phyloP scores from a whole-genome alignment of 2,797 vertebrate genomes.

The Toxotes lorentzi region DNA sequence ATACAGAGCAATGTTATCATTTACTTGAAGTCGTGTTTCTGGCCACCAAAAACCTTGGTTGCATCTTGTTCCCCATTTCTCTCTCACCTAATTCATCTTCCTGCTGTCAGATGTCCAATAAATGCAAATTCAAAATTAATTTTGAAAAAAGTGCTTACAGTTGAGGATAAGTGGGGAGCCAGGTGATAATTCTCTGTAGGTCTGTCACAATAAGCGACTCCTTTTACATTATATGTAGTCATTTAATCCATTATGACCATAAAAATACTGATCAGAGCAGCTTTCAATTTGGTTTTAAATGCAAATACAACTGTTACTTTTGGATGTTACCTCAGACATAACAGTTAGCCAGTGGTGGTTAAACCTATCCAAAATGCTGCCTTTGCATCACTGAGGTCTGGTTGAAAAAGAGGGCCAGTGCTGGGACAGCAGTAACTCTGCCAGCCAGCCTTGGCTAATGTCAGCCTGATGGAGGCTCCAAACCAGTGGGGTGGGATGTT shows the following conservation, averaged over 20 bases:
- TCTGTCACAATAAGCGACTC: no score
- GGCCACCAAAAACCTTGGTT: not conserved
- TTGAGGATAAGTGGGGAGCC: not conserved
- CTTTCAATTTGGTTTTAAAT: not conserved
- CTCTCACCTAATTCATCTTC: not conserved
- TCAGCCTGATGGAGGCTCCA: conserved; percentile 78
- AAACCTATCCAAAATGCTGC: conserved; percentile 58
- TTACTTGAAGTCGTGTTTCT: not conserved
- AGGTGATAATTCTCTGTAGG: not conserved
- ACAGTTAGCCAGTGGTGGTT: conserved; percentile 32
- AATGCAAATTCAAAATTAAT: not conserved
- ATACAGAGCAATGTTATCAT: not conserved
- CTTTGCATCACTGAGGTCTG: conserved; percentile 65
- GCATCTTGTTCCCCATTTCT: not conserved
- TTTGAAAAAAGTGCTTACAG: not conserved
- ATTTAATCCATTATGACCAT: not conserved
- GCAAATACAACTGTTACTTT: conserved; percentile 26
- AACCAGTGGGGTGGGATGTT: conserved; percentile 85
- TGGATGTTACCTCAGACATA: conserved; percentile 24
- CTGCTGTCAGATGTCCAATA: not conserved
- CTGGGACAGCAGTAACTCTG: conserved; percentile 77
- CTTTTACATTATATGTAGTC: not conserved
- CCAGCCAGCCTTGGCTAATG: conserved; percentile 82
- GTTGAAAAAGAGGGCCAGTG: conserved; percentile 62
- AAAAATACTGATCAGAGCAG: not conserved